These are phyloP conservation scores for Anthrax anthrax DNA, from an alignment of 2,888 invertebrate genomes.

Conservation along the genomic window DNA sequence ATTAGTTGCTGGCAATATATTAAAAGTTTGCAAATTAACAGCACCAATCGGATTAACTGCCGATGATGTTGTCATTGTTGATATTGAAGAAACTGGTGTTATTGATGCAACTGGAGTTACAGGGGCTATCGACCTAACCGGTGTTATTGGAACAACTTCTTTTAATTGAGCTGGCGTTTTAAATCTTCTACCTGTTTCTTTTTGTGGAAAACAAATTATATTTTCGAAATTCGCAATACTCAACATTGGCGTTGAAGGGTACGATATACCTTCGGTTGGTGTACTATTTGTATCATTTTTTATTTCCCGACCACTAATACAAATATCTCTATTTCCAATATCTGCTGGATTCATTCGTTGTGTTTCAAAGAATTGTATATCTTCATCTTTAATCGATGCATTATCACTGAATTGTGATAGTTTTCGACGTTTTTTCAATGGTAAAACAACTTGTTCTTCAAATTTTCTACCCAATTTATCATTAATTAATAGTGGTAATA, in stretches of 20 bases:
- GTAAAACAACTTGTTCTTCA: constrained; percentile 10
- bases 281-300: background rate
- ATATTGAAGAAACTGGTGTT: background rate
- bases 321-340: background rate
- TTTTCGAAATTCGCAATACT: constrained; percentile 13
- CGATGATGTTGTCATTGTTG: background rate
- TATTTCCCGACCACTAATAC: background rate
- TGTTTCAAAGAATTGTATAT: background rate
- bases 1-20: constrained; percentile 5
- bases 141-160: constrained; percentile 1
- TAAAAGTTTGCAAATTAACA: constrained; percentile 10
- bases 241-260: constrained; percentile 13
- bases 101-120: background rate
- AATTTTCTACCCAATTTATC: constrained; percentile 3
- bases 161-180: constrained; percentile 11
- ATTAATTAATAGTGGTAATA: background rate
- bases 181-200: constrained; percentile 2
- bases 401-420: constrained; percentile 10
- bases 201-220: constrained; percentile 5
- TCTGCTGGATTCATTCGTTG: no score
- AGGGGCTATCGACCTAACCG: background rate
- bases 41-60: background rate
- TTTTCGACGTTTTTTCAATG: constrained; percentile 14
- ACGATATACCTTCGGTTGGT: constrained; percentile 6
- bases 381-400: constrained; percentile 9